phyloP scores from a whole-genome alignment of 2,797 vertebrate species.

The Brotula barbata region DNA sequence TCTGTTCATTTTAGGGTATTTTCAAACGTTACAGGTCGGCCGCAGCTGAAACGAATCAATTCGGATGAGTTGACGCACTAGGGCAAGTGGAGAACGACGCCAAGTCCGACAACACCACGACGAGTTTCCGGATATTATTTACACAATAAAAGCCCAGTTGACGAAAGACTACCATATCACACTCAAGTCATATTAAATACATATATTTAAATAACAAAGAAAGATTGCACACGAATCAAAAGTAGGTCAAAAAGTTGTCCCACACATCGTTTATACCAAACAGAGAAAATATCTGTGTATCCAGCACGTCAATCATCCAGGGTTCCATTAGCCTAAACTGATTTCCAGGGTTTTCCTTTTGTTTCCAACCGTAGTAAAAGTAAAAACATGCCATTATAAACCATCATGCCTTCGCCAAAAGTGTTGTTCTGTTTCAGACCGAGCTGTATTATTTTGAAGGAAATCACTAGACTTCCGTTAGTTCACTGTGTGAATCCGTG shows the following conservation, averaged over 20 bases:
- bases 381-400: background rate
- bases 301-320: too few species aligned
- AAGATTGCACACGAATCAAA: too few species aligned
- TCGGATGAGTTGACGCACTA: slow-evolving; percentile 21
- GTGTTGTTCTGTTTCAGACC: accelerated
- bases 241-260: too few species aligned
- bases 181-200: too few species aligned
- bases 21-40: background rate
- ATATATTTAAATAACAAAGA: too few species aligned
- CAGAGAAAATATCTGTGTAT: too few species aligned
- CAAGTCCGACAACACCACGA: background rate
- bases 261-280: too few species aligned
- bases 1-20: accelerated
- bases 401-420: too few species aligned
- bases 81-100: background rate
- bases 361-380: background rate
- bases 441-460: slow-evolving; percentile 33
- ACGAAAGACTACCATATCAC: background rate
- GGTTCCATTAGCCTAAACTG: too few species aligned
- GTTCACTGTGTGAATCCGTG: accelerated
- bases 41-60: slow-evolving; percentile 39
- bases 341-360: too few species aligned
- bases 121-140: background rate
- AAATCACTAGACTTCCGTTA: background rate
- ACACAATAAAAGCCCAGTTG: background rate